phyloP scores from a whole-genome alignment of 2,888 invertebrate species.

The Nasonia oneida region DNA sequence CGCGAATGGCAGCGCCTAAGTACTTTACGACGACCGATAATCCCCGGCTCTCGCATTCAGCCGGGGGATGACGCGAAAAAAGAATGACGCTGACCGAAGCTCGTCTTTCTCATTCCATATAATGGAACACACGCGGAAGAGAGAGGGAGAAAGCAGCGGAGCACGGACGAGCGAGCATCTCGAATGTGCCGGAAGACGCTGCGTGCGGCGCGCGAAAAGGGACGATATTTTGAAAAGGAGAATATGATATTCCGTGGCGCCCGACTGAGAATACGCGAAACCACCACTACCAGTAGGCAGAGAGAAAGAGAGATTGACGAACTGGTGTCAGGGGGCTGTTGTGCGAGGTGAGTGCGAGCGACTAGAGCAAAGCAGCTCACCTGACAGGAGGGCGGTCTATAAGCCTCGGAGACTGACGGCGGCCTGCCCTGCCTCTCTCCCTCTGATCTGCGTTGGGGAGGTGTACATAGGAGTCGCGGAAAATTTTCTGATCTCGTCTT shows the following conservation, averaged over 20 bases:
- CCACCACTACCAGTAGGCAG: conserved; percentile 29
- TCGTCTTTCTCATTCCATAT: background rate
- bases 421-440: conserved; percentile 20
- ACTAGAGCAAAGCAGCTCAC: conserved; percentile 58
- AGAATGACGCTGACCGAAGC: background rate
- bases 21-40: conserved; percentile 62
- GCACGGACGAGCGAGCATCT: background rate
- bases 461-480: conserved; percentile 16
- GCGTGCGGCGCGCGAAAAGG: background rate
- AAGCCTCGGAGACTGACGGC: conserved; percentile 65
- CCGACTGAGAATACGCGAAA: conserved; percentile 28
- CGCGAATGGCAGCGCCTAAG: conserved; percentile 52
- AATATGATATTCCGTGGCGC: conserved; percentile 54
- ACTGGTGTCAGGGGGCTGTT: conserved; percentile 48
- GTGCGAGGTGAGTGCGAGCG: conserved; percentile 3
- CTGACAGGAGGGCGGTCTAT: conserved; percentile 69
- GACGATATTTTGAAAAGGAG: background rate
- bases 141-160: background rate
- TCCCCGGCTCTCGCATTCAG: conserved; percentile 23
- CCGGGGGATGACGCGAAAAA: background rate
- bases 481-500: conserved; percentile 23
- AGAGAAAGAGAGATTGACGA: conserved; percentile 24
- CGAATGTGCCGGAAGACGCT: background rate
- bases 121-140: background rate
- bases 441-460: background rate